These are phyloP conservation scores for Agrilus mali DNA, from an alignment of 2,888 invertebrate genomes.

Conservation along the genomic window DNA sequence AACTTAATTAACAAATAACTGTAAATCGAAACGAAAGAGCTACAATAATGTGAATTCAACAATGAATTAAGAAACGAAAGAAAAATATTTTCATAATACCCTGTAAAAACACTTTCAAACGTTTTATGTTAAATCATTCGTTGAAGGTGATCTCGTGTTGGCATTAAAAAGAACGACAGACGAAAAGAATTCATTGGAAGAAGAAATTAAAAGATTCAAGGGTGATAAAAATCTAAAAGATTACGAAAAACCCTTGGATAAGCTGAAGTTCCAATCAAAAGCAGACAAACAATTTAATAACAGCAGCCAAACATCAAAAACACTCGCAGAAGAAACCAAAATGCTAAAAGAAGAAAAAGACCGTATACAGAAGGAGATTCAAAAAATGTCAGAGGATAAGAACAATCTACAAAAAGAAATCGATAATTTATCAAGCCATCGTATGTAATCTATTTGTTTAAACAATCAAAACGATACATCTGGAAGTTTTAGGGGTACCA, in stretches of 20 bases:
- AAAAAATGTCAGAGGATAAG: constrained; percentile 36
- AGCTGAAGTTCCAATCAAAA: neutral
- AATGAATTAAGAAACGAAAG: neutral
- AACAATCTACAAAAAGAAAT: constrained; percentile 41
- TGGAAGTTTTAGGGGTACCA: too few relatives aligned
- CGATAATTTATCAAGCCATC: constrained; percentile 17
- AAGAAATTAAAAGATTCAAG: constrained; percentile 21
- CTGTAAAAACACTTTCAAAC: too few relatives aligned
- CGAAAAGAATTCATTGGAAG: constrained; percentile 29
- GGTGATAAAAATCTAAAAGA: too few relatives aligned
- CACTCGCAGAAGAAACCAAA: constrained; percentile 49
- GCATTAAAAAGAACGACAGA: too few relatives aligned
- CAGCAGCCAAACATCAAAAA: constrained; percentile 29
- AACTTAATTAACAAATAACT: too few relatives aligned
- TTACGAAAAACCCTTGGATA: too few relatives aligned
- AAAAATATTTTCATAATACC: neutral
- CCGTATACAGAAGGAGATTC: constrained; percentile 35
- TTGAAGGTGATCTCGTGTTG: too few relatives aligned
- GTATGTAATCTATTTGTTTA: too few relatives aligned
- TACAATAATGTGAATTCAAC: too few relatives aligned
- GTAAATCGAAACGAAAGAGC: too few relatives aligned
- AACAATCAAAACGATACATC: too few relatives aligned
- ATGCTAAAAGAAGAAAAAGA: constrained; percentile 38
- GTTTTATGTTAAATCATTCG: too few relatives aligned
- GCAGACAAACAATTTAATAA: neutral